Conservation (phyloP, 2,797 vertebrate species). For the Poeciliopsis presidionis region DNA sequence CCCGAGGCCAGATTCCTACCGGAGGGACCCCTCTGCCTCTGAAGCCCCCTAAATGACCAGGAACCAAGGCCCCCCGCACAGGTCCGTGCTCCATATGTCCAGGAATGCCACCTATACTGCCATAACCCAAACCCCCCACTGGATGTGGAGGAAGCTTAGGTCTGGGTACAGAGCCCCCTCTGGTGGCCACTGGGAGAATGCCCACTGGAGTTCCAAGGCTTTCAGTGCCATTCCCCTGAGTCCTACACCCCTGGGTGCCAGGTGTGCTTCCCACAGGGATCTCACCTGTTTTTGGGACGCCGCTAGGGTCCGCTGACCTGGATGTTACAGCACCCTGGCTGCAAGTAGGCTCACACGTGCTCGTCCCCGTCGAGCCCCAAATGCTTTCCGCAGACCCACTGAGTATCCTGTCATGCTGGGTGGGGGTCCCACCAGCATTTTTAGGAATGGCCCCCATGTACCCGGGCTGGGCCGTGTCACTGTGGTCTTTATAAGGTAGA, state of each 20-base stretch:
- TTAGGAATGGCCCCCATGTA: conserved; percentile 57
- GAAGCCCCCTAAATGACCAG: conserved; percentile 69
- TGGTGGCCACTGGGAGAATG: conserved; percentile 58
- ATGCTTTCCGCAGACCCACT: conserved; percentile 56
- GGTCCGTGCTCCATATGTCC: conserved; percentile 70
- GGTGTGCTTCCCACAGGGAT: conserved; percentile 53
- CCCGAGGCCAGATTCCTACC: conserved; percentile 74
- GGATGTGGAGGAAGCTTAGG: conserved; percentile 75
- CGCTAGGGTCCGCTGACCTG: conserved; percentile 48
- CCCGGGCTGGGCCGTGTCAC: conserved; percentile 56
- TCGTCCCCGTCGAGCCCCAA: conserved; percentile 58
- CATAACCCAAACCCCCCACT: conserved; percentile 62
- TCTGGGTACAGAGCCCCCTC: conserved; percentile 70
- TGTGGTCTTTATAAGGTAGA: conserved; percentile 64
- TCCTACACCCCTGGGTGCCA: conserved; percentile 70
- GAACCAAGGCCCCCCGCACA: conserved; percentile 65
- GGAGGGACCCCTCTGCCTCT: conserved; percentile 75
- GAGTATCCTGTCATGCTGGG: conserved; percentile 62
- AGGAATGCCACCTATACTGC: conserved; percentile 65
- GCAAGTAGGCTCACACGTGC: conserved; percentile 52
- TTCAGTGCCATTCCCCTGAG: conserved; percentile 72
- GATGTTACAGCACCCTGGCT: conserved; percentile 53
- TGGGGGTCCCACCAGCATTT: conserved; percentile 53
- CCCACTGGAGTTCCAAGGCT: conserved; percentile 56
- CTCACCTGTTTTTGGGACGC: conserved; percentile 52